Base-by-base conservation (phyloP, 2,888 invertebrate genomes). In the Ormyrus labotus region DNA sequence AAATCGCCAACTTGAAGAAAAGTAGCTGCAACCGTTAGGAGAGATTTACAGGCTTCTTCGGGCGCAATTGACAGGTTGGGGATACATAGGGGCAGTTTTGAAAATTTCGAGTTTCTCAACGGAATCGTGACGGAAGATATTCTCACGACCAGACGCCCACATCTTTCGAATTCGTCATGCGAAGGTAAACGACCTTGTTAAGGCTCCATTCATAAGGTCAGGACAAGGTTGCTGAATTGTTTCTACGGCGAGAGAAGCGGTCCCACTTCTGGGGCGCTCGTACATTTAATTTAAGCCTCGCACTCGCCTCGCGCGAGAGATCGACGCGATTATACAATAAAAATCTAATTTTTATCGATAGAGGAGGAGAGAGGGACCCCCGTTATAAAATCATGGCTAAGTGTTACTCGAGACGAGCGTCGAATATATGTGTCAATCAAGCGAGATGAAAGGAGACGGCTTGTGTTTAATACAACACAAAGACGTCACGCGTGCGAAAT, bases 121-220 rank as follows among this genome's bases (percentile, higher is more conserved):
- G 19, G 19, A 64, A n/a, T 64, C 2, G n/a, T 47, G 64, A 13
- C 10, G 50, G 67, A 55, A n/a, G 53, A n/a, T 34, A 34, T 63
- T 78, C 68, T 67, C 72, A 73, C 67, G 78, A 61, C 55, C n/a
- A 10, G 34, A 48, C 81, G 74, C 78, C 73, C 72, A 77, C 77
- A 77, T 80, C 8, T 76, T 45, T 69, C 53, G 71, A 81, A 82
- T 83, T 83, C 80, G 71, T 71, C 68, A 55, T 61, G 69, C 71
- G 48, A 70, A 78, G 68, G 65, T 71, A 78, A 78, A 78, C 67
- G 78, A 74, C 78, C 78, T 81, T 78, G 78, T 71, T 81, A 65
- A 81, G 65, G 57, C 61, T 69, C 63, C 55, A 67, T 73, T 81
- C 69, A 65, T 70, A 70, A 81, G 73, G 81, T 81, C 72, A n/a